Base-by-base conservation (phyloP, 2,797 vertebrate species). In the Anableps anableps region DNA sequence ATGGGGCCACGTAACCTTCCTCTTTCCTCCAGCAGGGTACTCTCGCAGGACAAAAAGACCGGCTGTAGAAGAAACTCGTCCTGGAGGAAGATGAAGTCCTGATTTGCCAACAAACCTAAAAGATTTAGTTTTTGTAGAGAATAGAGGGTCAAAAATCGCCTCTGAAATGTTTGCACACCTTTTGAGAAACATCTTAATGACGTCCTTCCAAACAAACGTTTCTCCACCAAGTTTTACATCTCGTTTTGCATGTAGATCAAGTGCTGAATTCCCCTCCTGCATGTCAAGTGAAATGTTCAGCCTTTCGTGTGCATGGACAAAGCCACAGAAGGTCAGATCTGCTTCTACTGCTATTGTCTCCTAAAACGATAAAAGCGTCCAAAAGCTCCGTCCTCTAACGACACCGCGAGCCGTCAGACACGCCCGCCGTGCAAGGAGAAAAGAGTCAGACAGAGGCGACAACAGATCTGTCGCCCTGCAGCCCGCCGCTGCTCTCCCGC, bases 371-470 rank as follows among this genome's bases (percentile, higher is more conserved):
- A 70, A 70, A 13, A 21, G 34, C 34, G 8, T 36, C 62, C 66
- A 43, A 3, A 11, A 26, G 64, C 36, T 0, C 16, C 38, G 41
- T 71, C 68, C 26, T 71, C 13, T 26, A 3, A 2, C 68, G 0
- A 45, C 68, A 17, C 68, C 3, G 41, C 74, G 2, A 21, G 9
- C 41, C n/a, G 50, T 29, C 76, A 55, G 13, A 77, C 1, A 0
- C 26, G 53, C 11, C 53, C n/a, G 41, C 19, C 23, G 4, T 53
- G 60, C 78, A 81, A 77, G 78, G 86, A 90, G 79, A 86, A 78
- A 74, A 17, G 74, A 82, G 84, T 86, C 79, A 72, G 76, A 72
- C 9, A 19, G 58, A 84, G 85, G 77, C 26, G 70, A 79, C 64
- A 43, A 70, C 55, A 43, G 80, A 50, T 79, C 76, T 14, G 82